A percentile compares a stretch with the other conserved stretches of the same genome.
Evolutionary conservation across 1,140 invertebrate genomes (phyloP).

Genomic region (Bombus pyrosoma): DNA sequence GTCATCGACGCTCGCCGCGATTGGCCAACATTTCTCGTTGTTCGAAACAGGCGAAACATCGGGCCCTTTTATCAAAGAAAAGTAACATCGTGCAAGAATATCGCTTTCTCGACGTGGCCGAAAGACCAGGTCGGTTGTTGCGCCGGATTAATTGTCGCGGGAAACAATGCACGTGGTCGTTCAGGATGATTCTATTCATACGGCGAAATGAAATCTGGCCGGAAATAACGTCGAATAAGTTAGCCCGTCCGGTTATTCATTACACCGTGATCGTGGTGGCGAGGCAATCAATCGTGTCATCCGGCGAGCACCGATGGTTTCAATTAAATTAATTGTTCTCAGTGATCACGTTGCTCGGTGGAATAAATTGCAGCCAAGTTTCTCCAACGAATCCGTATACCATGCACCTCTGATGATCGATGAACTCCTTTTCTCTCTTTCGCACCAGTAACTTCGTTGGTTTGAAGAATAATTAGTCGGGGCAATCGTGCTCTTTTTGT

Average conservation of each 20-base stretch:
- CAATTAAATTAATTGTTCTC: slow-evolving; percentile 38
- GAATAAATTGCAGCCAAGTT: not conserved
- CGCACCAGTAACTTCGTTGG: not conserved
- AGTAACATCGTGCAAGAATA: not conserved
- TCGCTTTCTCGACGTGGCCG: not conserved
- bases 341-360: slow-evolving; percentile 3
- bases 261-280: slow-evolving; percentile 13
- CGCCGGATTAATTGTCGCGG: slow-evolving; percentile 11
- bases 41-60: not conserved
- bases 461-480: not conserved
- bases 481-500: not conserved
- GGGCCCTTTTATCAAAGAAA: not conserved
- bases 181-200: slow-evolving; percentile 18
- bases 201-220: slow-evolving; percentile 11
- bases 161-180: slow-evolving; percentile 2
- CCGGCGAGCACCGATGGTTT: slow-evolving; percentile 25
- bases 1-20: not conserved
- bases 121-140: not conserved
- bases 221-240: slow-evolving; percentile 28
- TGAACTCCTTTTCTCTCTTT: not conserved
- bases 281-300: slow-evolving; percentile 27
- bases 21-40: not conserved
- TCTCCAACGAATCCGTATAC: not conserved
- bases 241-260: slow-evolving; percentile 28
- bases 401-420: not conserved